Conservation (phyloP, 2,113 vertebrate genomes). For the Archocentrus centrarchus region DNA sequence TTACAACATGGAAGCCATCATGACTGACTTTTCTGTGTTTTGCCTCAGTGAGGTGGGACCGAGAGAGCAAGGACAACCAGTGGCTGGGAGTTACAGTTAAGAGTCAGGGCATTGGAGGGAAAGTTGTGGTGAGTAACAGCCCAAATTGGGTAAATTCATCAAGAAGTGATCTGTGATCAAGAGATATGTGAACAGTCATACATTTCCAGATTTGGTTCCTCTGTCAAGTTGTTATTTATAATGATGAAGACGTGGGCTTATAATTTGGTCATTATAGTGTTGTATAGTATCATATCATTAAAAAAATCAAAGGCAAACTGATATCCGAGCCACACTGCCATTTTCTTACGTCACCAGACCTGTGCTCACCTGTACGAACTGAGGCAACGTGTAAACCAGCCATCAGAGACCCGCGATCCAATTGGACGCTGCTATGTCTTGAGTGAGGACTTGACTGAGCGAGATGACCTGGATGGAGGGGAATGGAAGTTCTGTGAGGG, state of each 20-base stretch:
- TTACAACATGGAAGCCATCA: conserved; percentile 22
- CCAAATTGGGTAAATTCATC: conserved; percentile 3
- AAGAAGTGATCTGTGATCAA: not conserved
- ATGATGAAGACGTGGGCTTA: not conserved
- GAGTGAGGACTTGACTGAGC: conserved; percentile 88
- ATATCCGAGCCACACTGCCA: not conserved
- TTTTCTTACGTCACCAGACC: conserved; percentile 75
- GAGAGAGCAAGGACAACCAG: conserved; percentile 96
- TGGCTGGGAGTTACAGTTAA: conserved; percentile 94
- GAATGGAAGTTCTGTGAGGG: conserved; percentile 98
- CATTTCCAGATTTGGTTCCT: not conserved
- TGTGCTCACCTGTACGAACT: conserved; percentile 95
- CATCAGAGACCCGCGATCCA: conserved; percentile 90
- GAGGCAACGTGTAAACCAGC: conserved; percentile 86
- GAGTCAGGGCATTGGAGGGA: conserved; percentile 94
- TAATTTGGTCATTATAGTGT: not conserved
- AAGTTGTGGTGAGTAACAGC: conserved; percentile 89
- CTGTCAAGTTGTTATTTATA: not conserved
- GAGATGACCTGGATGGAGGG: conserved; percentile 91
- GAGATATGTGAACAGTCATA: not conserved
- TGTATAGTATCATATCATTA: fast-evolving
- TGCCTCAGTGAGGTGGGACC: conserved; percentile 77
- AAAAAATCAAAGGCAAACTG: not conserved
- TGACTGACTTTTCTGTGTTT: conserved; percentile 32
- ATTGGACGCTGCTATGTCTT: conserved; percentile 95